Conservation (phyloP, 2,888 invertebrate genomes). For the Bhutanitis thaidina region DNA sequence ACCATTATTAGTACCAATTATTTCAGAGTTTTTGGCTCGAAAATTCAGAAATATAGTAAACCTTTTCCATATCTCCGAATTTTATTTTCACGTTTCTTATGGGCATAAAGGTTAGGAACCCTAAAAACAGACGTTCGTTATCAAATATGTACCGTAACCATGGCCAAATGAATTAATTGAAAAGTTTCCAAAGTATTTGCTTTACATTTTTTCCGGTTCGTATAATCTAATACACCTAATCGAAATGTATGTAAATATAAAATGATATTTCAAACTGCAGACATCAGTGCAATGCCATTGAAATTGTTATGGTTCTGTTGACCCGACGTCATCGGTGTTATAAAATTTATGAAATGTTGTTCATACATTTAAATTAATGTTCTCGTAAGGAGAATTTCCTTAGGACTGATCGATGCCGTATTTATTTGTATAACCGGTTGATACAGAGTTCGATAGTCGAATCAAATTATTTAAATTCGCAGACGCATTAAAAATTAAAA, state of each 20-base stretch:
- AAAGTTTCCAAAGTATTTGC: too few species aligned
- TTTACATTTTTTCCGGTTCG: too few species aligned
- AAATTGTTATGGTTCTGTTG: conserved; percentile 5
- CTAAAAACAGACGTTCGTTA: too few species aligned
- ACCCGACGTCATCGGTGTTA: conserved; percentile 4
- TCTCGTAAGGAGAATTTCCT: background rate
- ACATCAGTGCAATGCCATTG: background rate
- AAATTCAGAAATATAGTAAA: too few species aligned
- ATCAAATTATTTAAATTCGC: background rate
- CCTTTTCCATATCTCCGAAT: too few species aligned
- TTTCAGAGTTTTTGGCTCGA: too few species aligned
- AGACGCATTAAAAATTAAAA: background rate
- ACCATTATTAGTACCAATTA: too few species aligned
- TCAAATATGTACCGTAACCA: too few species aligned
- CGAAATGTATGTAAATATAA: background rate
- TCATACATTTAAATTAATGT: conserved; percentile 8
- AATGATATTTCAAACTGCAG: background rate
- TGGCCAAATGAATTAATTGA: too few species aligned
- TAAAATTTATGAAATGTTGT: conserved; percentile 5
- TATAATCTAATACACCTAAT: too few species aligned
- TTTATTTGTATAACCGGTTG: conserved; percentile 7
- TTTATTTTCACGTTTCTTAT: too few species aligned
- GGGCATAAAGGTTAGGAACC: too few species aligned
- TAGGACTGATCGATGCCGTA: background rate
- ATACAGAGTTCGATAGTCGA: background rate